Conservation (phyloP, 2,113 vertebrate genomes). For the human (Homo sapiens) region GRCh38 chr11:59759001-59759500, state of each 20-base stretch:
- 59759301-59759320: neutral
- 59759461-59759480: neutral
- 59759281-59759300: neutral
- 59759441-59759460: neutral
- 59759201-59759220: neutral
- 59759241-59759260: neutral
- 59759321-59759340: neutral
- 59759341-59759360: fast-evolving
- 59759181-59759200: neutral
- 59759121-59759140: no score
- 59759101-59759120: neutral
- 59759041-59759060: neutral
- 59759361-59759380: no score
- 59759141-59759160: no score
- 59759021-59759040: neutral
- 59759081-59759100: neutral
- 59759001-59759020: neutral
- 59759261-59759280: neutral
- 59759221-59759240: neutral
- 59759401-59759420: neutral
- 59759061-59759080: neutral
- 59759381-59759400: neutral
- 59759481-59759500: neutral
- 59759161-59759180: neutral
- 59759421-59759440: neutral